Conservation (phyloP, 2,113 vertebrate species). For the Dunckerocampus dactyliophorus region DNA sequence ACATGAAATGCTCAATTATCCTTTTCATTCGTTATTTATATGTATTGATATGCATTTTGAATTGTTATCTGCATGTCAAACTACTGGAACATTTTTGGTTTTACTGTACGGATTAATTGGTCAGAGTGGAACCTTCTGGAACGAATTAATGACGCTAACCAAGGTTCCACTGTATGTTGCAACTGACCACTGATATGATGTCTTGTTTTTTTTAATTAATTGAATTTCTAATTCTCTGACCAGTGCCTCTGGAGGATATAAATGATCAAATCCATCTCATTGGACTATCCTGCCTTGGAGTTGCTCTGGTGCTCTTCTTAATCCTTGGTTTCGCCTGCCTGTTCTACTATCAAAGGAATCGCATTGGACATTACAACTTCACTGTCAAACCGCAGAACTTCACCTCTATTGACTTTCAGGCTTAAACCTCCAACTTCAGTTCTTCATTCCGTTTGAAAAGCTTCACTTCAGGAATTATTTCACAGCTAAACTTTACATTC, state of each 20-base stretch:
- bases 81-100: too few relatives aligned
- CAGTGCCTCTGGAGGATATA: constrained; percentile 21
- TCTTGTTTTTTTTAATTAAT: not conserved
- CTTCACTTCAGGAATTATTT: not conserved
- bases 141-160: not conserved
- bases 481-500: not conserved
- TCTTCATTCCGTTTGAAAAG: too few relatives aligned
- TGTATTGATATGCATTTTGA: too few relatives aligned
- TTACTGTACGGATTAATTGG: too few relatives aligned
- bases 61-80: too few relatives aligned
- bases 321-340: constrained; percentile 40
- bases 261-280: constrained; percentile 11
- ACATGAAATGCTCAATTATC: too few relatives aligned
- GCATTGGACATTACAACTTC: constrained; percentile 72
- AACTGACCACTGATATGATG: too few relatives aligned
- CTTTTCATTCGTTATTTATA: too few relatives aligned
- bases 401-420: constrained; percentile 62
- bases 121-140: too few relatives aligned
- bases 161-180: not conserved
- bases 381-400: constrained; percentile 63
- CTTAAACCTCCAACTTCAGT: constrained; percentile 31
- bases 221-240: not conserved
- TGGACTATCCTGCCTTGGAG: constrained; percentile 63
- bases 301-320: constrained; percentile 52
- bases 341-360: constrained; percentile 68